Evolutionary conservation across 2,888 invertebrate species (phyloP), one percentile per base, ranked within the genome.

Genomic region (Linnaemya vulpina): DNA sequence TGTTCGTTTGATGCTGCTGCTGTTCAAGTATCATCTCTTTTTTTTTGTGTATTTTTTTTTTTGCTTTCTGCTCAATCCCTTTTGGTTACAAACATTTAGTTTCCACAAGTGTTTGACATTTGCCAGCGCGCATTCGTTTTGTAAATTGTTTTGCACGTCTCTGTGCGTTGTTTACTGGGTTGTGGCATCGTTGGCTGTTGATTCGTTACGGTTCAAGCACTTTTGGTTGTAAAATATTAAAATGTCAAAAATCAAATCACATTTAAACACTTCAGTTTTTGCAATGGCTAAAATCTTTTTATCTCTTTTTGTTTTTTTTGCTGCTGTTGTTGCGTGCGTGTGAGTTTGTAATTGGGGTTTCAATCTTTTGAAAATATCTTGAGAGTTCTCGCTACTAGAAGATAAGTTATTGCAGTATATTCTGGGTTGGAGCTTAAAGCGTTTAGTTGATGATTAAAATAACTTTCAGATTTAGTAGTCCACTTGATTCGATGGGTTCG

Each of bases 151-250:
- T 35, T 51, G n/a, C 17, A 51, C 60, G 40, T 11, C 1, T 17
- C 30, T 46, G 8, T 17, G 17, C 17, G 38, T 68, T 71, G 71
- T 71, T 79, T 11, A 35, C 55, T 79, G 73, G 73, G 49, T 58
- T 73, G 38, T 49, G 71, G 25, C n/a, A 63, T 63, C 7, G 9
- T 71, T 74, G 55, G 5, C 30, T 82, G 63, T 71, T 85, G 77
- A 81, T 75, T 85, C 78, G 62, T 81, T 78, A 74, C 78, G 81
- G 81, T 85, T 85, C 77, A 84, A 84, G 81, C 84, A 77, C 68
- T 81, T 78, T 85, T 81, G 77, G 74, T 78, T 63, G 67, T 81
- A 77, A 70, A 74, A 78, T 85, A 84, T 85, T 85, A 81, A 85
- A 85, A 78, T 81, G 84, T 85, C 81, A 85, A 85, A 81, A 75